These are phyloP conservation scores for Pagetopsis macropterus DNA, from an alignment of 2,797 vertebrate genomes.

Conservation along the genomic window DNA sequence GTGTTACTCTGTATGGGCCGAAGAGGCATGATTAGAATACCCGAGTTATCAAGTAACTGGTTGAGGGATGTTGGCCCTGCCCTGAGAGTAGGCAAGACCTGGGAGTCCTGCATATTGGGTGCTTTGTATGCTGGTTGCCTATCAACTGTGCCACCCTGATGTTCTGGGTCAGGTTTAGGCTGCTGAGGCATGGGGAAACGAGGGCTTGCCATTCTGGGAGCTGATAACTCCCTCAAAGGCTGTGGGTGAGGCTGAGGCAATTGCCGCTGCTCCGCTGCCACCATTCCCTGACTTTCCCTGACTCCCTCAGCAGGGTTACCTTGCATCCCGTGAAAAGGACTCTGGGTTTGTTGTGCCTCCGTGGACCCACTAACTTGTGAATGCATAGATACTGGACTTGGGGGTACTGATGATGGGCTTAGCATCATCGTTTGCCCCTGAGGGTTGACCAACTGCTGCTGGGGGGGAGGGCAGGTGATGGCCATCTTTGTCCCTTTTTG, in stretches of 20 bases:
- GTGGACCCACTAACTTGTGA: slow-evolving; percentile 74
- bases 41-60: slow-evolving; percentile 93
- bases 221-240: slow-evolving; percentile 84
- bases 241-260: slow-evolving; percentile 74
- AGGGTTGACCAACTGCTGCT: slow-evolving; percentile 86
- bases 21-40: slow-evolving; percentile 83
- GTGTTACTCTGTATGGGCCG: slow-evolving; percentile 78
- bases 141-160: slow-evolving; percentile 78
- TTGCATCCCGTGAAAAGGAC: slow-evolving; percentile 76
- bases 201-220: slow-evolving; percentile 82
- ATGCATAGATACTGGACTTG: slow-evolving; percentile 82
- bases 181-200: slow-evolving; percentile 83
- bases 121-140: slow-evolving; percentile 60
- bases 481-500: slow-evolving; percentile 92
- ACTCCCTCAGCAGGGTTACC: slow-evolving; percentile 81
- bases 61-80: slow-evolving; percentile 93
- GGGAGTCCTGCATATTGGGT: slow-evolving; percentile 80
- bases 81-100: slow-evolving; percentile 86
- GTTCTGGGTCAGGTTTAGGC: slow-evolving; percentile 84
- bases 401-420: slow-evolving; percentile 83
- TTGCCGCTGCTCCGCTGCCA: slow-evolving; percentile 83
- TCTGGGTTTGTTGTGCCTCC: slow-evolving; percentile 84
- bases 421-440: slow-evolving; percentile 87
- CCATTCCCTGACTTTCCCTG: slow-evolving; percentile 84
- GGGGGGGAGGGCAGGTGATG: slow-evolving; percentile 85